A percentile compares a stretch with the other conserved stretches of the same genome.
phyloP scores from a whole-genome alignment of 2,888 invertebrate species.

The Hetaerina titia region DNA sequence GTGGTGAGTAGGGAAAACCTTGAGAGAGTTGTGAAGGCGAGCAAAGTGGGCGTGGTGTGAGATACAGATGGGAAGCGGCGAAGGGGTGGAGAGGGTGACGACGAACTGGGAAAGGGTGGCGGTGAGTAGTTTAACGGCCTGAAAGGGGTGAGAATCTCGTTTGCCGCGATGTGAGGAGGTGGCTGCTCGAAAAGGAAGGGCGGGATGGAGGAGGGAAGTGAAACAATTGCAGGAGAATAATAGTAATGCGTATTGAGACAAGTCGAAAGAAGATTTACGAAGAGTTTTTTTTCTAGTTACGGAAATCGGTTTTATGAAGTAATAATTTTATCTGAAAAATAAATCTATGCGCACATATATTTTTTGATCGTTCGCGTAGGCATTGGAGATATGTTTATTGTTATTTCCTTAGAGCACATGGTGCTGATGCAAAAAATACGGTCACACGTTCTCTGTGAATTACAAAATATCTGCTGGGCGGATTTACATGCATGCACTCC shows the following conservation, averaged over 20 bases:
- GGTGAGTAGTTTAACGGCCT: neutral
- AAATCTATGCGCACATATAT: neutral
- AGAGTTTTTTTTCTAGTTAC: neutral
- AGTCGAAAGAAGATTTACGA: neutral
- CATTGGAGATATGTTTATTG: no score
- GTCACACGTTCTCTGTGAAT: neutral
- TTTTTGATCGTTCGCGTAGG: no score
- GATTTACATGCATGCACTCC: neutral
- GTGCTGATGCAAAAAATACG: neutral
- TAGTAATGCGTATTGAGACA: neutral
- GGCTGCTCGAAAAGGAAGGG: neutral
- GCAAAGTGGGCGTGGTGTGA: constrained; percentile 10
- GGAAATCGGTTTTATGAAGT: constrained; percentile 1
- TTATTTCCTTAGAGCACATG: no score
- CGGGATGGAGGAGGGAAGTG: neutral
- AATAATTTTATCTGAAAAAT: constrained; percentile 21
- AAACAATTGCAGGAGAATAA: neutral
- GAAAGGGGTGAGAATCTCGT: neutral
- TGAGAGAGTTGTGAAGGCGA: neutral
- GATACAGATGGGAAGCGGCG: neutral
- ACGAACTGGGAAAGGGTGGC: constrained; percentile 12
- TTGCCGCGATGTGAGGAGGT: neutral
- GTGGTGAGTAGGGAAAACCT: neutral
- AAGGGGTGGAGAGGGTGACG: neutral
- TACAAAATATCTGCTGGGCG: neutral